Base-by-base conservation (phyloP, 2,797 vertebrate genomes). In the Cirrhinus mrigala region DNA sequence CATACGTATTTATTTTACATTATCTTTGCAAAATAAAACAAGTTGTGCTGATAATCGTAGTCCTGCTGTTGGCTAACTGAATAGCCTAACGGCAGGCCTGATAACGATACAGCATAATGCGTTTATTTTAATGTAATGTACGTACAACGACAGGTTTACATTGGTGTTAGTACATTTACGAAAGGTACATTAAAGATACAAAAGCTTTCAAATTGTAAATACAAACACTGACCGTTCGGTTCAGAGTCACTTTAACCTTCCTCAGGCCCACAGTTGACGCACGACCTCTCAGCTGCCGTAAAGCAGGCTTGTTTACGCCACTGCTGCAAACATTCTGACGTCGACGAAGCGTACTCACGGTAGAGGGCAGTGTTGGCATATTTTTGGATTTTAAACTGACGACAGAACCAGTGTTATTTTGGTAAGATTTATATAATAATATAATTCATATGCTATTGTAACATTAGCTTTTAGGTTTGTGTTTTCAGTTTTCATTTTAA, bases 231-330 rank as follows among this genome's bases (percentile, higher is more conserved):
- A 95, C 94, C 94, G 84, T 84, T 62, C 89, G 87, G 75, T 15
- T 5, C 9, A 52, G 54, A 80, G 81, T 86, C 88, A 50, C 88
- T 90, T 93, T 95, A 94, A 95, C 95, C 95, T 96, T 96, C 90
- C 85, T 73, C 82, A 85, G 70, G 79, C 82, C 60, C 68, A 29
- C 76, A 75, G 54, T 80, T 84, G 69, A 78, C 84, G 83, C 70
- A 84, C 87, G 86, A 69, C 73, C 44, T 84, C 54, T 60, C 44
- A 50, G 44, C 44, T 88, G 71, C 82, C 86, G 87, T 85, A 89
- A 84, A 82, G 8, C 60, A 11, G 10, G 11, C 22, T 11, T n/a
- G 5, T 77, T 37, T 22, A 16, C 52, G 48, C 2, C 46, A 58
- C 27, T 66, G 60, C 64, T 68, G 75, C 54, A 80, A 80, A 66